Base-by-base conservation (phyloP, 2,113 vertebrate species). In the Spea multiplicata region DNA sequence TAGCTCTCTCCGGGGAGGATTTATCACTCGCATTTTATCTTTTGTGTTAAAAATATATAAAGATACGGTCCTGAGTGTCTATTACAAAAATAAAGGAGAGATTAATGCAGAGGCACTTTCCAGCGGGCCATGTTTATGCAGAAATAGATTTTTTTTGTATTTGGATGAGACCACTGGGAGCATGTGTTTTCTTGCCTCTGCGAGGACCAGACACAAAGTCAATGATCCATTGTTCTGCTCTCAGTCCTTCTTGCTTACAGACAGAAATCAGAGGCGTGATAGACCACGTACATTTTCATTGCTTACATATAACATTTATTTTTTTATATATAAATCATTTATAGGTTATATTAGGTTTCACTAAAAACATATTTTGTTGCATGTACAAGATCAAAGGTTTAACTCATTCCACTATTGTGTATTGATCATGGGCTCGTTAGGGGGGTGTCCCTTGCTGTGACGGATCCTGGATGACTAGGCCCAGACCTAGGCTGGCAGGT, bases 181-280 rank as follows among this genome's bases (percentile, higher is more conserved):
- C 78, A 71, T 64, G 76, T 76, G 77, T 85, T 86, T 87, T 30
- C 30, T 85, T 78, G 70, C 66, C 71, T 75, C 83, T 49, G 64
- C 52, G 86, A 84, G 53, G 83, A 85, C 3, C 82, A 81, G 86
- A 83, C 74, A 86, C 82, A 85, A 89, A 87, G 79, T 84, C 83
- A 70, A 64, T 82, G 74, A 78, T 64, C 81, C 57, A 75, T 83
- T 57, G 85, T 88, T 84, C 85, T 86, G 76, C 85, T 86, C 86
- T 78, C 76, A 73, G 47, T 83, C 0, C 1, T 53, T 85, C 75
- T 83, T 84, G 77, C 74, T 86, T 89, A 82, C 83, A 80, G 86
- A 74, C 81, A 84, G 65, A 86, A 83, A 83, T 14, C 81, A 86
- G 85, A 75, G 81, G 86, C 86, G 83, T 86, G 85, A 84, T 85